Base-by-base conservation (phyloP, 2,888 invertebrate genomes). In the Neocrepidodera transversa region DNA sequence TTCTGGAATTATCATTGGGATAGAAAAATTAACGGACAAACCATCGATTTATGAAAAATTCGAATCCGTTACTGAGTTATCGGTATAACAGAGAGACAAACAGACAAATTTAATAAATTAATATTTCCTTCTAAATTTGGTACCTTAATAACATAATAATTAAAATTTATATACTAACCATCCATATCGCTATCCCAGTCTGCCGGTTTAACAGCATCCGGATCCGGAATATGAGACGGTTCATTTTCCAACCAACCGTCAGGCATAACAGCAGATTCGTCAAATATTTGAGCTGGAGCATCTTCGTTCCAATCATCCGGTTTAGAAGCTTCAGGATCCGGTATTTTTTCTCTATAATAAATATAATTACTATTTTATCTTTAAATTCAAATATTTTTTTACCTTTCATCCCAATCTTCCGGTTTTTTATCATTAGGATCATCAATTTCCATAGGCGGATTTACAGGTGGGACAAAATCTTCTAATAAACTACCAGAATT, bases 141-240 rank as follows among this genome's bases (percentile, higher is more conserved):
- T 23, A 23, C 6, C 3, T 5, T 23, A 23, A 23, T 23, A 6
- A 23, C 23, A 23, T 23, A 23, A 23, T 23, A 23, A 5, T 5
- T 5, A 23, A 23, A 3, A 23, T 23, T 23, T 17, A 5, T 18
- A 14, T 10, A 38, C 26, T 26, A 7, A 38, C 43, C 47, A 81
- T 99, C 99, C 91, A 98, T 98, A 67, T 97, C 97, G 13, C 90
- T 87, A 79, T 99, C 98, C 97, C 98, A 99, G 80, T 99, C 98
- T 0, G 85, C 87, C 0, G 98, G 98, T 79, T 93, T 95, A 53
- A 82, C 81, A 0, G 97, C 93, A 43, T 86, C 86, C 0, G 93
- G 90, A 81, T 99, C 97, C 1, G 94, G 87, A 54, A 92, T 86
- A 81, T 91, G 90, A 50, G 90, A 87, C 0, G 91, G 88, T 79